phyloP scores from a whole-genome alignment of 2,888 invertebrate species.

The Ischnus inquisitorius region DNA sequence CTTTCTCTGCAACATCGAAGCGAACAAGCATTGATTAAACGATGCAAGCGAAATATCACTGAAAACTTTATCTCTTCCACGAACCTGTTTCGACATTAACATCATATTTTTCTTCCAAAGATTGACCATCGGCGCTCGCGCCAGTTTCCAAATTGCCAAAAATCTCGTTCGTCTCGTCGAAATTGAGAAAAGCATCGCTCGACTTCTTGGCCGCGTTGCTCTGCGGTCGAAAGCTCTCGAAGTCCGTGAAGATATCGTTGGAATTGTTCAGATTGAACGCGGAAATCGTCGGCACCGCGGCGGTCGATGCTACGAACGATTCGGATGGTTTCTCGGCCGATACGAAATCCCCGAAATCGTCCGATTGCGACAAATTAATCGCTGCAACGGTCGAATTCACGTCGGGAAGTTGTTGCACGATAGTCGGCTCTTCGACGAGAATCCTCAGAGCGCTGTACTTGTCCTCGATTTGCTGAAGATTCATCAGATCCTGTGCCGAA shows the following conservation, averaged over 20 bases:
- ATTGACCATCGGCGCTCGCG: conserved; percentile 71
- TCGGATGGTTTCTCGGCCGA: conserved; percentile 80
- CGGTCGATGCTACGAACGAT: conserved; percentile 57
- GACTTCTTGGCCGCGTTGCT: conserved; percentile 69
- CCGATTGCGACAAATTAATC: conserved; percentile 74
- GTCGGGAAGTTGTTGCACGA: conserved; percentile 54
- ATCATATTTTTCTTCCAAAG: conserved; percentile 76
- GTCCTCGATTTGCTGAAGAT: conserved; percentile 83
- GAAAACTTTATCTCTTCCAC: neutral
- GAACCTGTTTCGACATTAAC: conserved; percentile 77
- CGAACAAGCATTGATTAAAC: conserved; percentile 11
- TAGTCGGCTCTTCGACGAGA: conserved; percentile 79
- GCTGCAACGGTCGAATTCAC: conserved; percentile 64
- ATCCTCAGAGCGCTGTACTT: conserved; percentile 86
- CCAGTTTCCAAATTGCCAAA: conserved; percentile 80
- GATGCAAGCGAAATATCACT: neutral
- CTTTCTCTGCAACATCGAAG: conserved; percentile 77
- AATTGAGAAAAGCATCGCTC: conserved; percentile 13
- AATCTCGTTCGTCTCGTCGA: conserved; percentile 77
- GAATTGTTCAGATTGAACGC: conserved; percentile 58
- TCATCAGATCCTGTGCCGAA: conserved; percentile 82
- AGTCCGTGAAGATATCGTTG: conserved; percentile 79
- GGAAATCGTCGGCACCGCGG: conserved; percentile 59
- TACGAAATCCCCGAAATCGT: conserved; percentile 86
- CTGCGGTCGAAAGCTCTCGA: conserved; percentile 75